Conservation (phyloP, 2,888 invertebrate genomes). For the Cecidostiba fungosa region DNA sequence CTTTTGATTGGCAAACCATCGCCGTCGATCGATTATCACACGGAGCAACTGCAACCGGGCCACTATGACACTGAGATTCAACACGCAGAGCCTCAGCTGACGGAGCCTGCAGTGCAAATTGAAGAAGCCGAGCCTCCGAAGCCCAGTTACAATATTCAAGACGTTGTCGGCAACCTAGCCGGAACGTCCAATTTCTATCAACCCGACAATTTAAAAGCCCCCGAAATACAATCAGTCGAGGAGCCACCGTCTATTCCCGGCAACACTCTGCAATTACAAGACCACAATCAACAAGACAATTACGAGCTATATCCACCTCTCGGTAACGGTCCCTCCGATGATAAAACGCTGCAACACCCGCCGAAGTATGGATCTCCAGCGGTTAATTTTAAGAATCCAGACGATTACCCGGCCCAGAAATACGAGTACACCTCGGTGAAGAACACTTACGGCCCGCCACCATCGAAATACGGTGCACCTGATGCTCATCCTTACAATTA, state of each 20-base stretch:
- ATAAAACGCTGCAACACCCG: conserved; percentile 17
- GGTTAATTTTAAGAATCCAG: not conserved
- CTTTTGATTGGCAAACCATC: conserved; percentile 77
- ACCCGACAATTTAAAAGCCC: not conserved
- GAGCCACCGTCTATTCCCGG: not conserved
- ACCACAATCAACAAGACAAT: conserved; percentile 44
- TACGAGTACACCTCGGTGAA: not conserved
- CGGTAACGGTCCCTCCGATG: conserved; percentile 43
- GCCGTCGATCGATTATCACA: conserved; percentile 61
- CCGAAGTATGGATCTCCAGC: not conserved
- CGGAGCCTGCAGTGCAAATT: not conserved
- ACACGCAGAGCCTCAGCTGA: conserved; percentile 11
- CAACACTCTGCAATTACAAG: conserved; percentile 47
- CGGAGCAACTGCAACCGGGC: conserved; percentile 43
- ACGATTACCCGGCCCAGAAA: not conserved
- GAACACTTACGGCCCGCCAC: not conserved
- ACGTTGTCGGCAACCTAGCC: conserved; percentile 9
- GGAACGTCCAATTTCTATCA: conserved; percentile 7
- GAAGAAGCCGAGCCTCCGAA: conserved; percentile 33
- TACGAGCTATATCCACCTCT: conserved; percentile 60
- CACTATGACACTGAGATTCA: conserved; percentile 26
- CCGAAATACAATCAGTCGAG: not conserved
- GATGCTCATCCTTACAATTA: conserved; percentile 16
- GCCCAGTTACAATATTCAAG: not conserved
- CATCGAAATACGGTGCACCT: not conserved